Conservation (phyloP, 2,888 invertebrate genomes). For the Glaucopsyche alexis region DNA sequence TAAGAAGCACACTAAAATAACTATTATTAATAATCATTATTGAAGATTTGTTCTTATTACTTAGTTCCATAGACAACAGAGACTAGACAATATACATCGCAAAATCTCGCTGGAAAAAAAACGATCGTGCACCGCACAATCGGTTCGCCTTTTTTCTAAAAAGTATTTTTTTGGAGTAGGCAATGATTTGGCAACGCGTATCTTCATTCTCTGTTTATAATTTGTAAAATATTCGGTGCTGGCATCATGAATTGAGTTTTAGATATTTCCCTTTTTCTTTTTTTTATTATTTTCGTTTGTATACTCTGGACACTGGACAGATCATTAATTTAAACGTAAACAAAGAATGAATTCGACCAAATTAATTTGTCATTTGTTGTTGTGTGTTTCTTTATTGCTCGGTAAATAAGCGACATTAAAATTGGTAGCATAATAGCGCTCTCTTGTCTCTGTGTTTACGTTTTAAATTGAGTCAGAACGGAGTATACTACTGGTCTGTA, state of each 20-base stretch:
- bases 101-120: no score
- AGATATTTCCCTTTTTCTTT: background rate
- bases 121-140: no score
- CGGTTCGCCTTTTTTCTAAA: no score
- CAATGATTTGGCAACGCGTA: background rate
- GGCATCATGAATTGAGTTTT: background rate
- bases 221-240: background rate
- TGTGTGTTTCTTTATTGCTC: no score
- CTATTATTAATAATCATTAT: background rate
- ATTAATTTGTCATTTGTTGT: no score
- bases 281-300: background rate
- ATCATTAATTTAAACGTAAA: background rate
- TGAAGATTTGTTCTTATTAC: background rate
- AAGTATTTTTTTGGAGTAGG: background rate
- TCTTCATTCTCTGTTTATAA: background rate
- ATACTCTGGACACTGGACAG: background rate
- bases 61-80: background rate
- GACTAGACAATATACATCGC: no score
- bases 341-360: background rate
- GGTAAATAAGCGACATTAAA: no score
- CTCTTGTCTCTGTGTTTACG: no score
- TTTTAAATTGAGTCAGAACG: no score
- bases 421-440: no score
- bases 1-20: constrained; percentile 5
- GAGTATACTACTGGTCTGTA: no score